Evolutionary conservation across 2,797 vertebrate species (phyloP).

Genomic region (Myotis myotis): DNA sequence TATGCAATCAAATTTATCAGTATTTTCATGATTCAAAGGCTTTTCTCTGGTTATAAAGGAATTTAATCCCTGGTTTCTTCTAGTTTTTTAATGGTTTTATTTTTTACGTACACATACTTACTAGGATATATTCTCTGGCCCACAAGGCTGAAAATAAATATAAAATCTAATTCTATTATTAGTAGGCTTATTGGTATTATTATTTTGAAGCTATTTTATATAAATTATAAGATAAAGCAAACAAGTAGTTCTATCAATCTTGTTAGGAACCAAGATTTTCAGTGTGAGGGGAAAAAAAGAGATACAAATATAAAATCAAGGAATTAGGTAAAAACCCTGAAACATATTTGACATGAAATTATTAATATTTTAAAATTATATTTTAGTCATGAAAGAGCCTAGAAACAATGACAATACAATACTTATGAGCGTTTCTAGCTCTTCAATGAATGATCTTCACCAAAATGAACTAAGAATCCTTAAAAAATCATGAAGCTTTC

Average conservation of each 20-base stretch:
- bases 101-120: not conserved
- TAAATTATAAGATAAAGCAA: slow-evolving; percentile 31
- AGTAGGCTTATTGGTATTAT: not conserved
- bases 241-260: not conserved
- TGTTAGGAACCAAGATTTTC: slow-evolving; percentile 21
- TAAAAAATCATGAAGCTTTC: not conserved
- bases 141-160: not conserved
- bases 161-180: not conserved
- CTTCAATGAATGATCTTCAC: not conserved
- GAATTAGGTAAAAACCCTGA: not conserved
- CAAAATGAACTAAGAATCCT: not conserved
- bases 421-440: not conserved
- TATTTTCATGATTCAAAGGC: slow-evolving; percentile 32
- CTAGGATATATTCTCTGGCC: not conserved
- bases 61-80: not conserved
- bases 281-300: not conserved
- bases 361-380: not conserved
- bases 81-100: not conserved
- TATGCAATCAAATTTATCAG: slow-evolving; percentile 33
- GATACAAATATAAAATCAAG: not conserved
- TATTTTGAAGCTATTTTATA: not conserved
- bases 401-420: not conserved
- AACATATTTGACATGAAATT: slow-evolving; percentile 17
- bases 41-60: slow-evolving; percentile 13
- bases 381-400: not conserved